These are phyloP conservation scores for Tillus elongatus DNA, from an alignment of 2,888 invertebrate genomes.

Conservation along the genomic window DNA sequence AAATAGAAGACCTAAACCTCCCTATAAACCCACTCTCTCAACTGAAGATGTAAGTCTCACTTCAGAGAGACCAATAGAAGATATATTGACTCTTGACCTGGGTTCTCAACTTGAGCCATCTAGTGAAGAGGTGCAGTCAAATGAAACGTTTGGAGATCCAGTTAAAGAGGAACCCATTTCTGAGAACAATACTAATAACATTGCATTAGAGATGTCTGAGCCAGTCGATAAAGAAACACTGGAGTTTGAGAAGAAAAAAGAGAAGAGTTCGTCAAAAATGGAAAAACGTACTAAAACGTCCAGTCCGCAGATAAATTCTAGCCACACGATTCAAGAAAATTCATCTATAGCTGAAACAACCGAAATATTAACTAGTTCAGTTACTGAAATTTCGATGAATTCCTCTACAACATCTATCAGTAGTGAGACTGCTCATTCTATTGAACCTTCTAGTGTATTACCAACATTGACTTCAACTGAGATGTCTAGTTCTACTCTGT, in stretches of 20 bases:
- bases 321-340: neutral
- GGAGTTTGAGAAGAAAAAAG: slow-evolving; percentile 38
- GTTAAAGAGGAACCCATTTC: slow-evolving; percentile 29
- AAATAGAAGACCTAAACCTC: slow-evolving; percentile 49
- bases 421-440: too few species aligned
- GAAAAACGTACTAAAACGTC: slow-evolving; percentile 28
- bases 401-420: neutral
- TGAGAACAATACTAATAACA: slow-evolving; percentile 23
- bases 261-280: slow-evolving; percentile 34
- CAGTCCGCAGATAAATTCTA: neutral
- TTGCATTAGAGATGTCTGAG: slow-evolving; percentile 23
- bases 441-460: too few species aligned
- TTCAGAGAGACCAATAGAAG: slow-evolving; percentile 35
- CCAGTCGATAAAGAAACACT: slow-evolving; percentile 26
- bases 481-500: neutral
- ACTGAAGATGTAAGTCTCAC: slow-evolving; percentile 36
- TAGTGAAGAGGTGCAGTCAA: slow-evolving; percentile 28
- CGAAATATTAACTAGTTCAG: too few species aligned
- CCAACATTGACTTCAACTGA: neutral
- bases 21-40: slow-evolving; percentile 54
- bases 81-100: slow-evolving; percentile 37
- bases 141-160: slow-evolving; percentile 30
- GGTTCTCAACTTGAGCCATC: slow-evolving; percentile 31
- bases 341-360: too few species aligned
- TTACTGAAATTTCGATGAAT: neutral